Evolutionary conservation across 2,797 vertebrate genomes (phyloP).

Genomic region (Oophaga sylvatica): DNA sequence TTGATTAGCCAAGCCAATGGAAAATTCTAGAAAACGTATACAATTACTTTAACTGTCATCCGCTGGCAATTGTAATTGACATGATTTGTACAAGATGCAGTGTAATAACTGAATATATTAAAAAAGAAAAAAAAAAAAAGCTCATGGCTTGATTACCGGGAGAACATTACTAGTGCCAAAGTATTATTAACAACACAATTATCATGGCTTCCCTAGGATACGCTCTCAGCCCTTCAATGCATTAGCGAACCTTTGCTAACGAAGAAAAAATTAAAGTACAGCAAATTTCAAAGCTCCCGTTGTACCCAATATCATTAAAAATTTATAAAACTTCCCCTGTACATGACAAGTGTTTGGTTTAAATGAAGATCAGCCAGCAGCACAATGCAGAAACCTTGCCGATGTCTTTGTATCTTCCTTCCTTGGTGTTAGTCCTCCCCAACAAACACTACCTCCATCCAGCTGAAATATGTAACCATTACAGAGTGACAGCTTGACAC

Average conservation of each 20-base stretch:
- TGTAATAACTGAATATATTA: conserved; percentile 91
- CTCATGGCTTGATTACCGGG: conserved; percentile 90
- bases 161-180: conserved; percentile 89
- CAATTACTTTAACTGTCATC: conserved; percentile 90
- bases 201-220: conserved; percentile 88
- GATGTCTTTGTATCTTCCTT: conserved; percentile 76
- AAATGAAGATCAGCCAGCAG: conserved; percentile 84
- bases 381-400: conserved; percentile 75
- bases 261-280: conserved; percentile 93
- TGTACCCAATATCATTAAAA: conserved; percentile 95
- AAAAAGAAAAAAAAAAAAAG: conserved; percentile 84
- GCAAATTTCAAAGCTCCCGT: conserved; percentile 93
- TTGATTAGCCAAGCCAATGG: conserved; percentile 89
- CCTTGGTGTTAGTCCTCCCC: conserved; percentile 71
- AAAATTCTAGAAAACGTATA: conserved; percentile 87
- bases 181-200: conserved; percentile 92
- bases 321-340: conserved; percentile 92
- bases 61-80: conserved; percentile 87
- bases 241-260: conserved; percentile 92
- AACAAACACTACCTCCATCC: conserved; percentile 80
- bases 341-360: conserved; percentile 90
- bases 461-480: conserved; percentile 92
- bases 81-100: conserved; percentile 88
- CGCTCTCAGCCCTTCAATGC: conserved; percentile 88
- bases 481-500: conserved; percentile 91